These are phyloP conservation scores for Phortica magna DNA, from an alignment of 2,888 invertebrate species.

Conservation along the genomic window DNA sequence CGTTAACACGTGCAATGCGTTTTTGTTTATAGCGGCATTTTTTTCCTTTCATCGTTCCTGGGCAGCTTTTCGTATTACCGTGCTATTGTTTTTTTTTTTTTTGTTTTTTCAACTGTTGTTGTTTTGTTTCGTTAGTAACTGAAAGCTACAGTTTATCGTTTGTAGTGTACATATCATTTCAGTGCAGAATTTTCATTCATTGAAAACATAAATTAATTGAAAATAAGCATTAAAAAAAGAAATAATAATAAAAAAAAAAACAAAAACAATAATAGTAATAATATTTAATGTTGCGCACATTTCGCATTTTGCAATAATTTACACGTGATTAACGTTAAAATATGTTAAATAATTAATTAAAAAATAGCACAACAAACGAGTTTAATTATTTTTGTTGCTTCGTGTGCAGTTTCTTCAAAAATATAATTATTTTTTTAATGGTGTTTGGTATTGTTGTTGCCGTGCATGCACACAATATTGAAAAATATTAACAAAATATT, in stretches of 20 bases:
- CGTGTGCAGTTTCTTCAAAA: neutral
- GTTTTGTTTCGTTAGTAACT: constrained; percentile 35
- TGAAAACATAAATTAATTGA: constrained; percentile 17
- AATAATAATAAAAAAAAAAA: neutral
- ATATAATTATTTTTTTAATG: neutral
- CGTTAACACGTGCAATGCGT: constrained; percentile 13
- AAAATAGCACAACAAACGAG: constrained; percentile 34
- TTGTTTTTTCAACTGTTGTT: constrained; percentile 24
- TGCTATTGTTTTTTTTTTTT: neutral
- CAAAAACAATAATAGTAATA: constrained; percentile 10
- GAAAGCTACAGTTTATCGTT: neutral
- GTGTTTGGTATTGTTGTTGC: neutral
- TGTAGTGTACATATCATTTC: neutral
- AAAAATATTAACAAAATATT: constrained; percentile 54
- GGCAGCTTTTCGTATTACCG: neutral
- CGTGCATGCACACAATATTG: constrained; percentile 2
- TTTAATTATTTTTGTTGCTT: neutral
- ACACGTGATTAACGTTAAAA: constrained; percentile 60
- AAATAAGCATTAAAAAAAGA: constrained; percentile 29
- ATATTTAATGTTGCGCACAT: constrained; percentile 12
- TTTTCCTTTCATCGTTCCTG: neutral
- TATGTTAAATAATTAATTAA: constrained; percentile 62
- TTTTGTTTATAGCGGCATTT: constrained; percentile 28
- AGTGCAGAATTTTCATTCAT: neutral
- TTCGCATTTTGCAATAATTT: constrained; percentile 46